Conservation (phyloP, 2,113 vertebrate species). For the Eidolon helvum region DNA sequence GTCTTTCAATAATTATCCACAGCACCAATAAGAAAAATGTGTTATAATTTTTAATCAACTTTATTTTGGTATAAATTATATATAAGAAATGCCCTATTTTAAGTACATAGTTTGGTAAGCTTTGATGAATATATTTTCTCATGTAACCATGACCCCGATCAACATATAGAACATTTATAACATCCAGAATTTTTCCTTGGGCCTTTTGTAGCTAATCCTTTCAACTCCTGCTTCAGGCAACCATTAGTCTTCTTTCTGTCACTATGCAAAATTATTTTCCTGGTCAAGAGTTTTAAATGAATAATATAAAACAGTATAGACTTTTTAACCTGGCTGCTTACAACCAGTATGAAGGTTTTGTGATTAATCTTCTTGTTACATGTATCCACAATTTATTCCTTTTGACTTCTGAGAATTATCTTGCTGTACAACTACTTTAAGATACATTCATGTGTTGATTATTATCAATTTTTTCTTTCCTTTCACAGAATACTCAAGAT, state of each 20-base stretch:
- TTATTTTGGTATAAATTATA: background rate
- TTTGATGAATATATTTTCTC: background rate
- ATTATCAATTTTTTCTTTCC: background rate
- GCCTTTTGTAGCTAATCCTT: background rate
- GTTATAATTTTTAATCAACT: background rate
- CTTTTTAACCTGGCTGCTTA: background rate
- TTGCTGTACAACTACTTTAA: background rate
- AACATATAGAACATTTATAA: background rate
- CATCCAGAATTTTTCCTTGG: background rate
- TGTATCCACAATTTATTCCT: background rate
- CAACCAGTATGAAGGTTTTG: background rate
- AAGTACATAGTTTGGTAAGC: background rate
- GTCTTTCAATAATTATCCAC: background rate
- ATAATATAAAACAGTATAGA: background rate
- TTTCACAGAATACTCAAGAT: background rate
- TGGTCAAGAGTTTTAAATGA: background rate
- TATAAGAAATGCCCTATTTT: background rate
- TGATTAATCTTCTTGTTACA: background rate
- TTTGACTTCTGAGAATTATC: background rate
- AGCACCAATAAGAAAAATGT: background rate
- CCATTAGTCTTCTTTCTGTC: background rate
- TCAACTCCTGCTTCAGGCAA: background rate
- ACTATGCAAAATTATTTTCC: background rate
- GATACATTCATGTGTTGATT: background rate
- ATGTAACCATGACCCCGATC: background rate